Base-by-base conservation (phyloP, 2,113 vertebrate species). In the Solenodon paradoxus region DNA sequence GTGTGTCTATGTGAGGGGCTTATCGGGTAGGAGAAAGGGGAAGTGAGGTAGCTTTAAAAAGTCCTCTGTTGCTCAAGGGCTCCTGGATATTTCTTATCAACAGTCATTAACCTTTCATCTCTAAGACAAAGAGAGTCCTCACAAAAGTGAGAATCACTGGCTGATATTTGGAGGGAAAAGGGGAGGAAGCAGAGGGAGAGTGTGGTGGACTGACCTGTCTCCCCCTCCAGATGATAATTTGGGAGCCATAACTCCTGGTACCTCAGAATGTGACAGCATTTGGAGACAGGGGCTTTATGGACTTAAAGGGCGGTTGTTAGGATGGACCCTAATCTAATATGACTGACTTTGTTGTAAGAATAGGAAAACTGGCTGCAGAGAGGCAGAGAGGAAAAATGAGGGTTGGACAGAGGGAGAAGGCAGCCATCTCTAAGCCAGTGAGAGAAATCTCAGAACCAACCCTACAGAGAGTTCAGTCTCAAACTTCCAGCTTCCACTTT, bases 41-140 rank as follows among this genome's bases (percentile, higher is more conserved):
- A 49, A 61, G 38, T 9, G 26, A 61, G 63, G 68, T 32, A n/a
- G 16, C 8, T 20, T 72, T 45, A 49, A 85, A 77, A 72, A 55
- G 49, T 63, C 32, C 13, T 68, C 28, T 64, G 55, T 15, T 30
- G 24, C 26, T 47, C 16, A 84, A 74, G 20, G 26, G 59, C 24
- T 28, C 59, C 12, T 82, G n/a, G 32, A 13, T 59, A 63, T 88
- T 69, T 83, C 69, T 77, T 72, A 87, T 35, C 59, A 79, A 69
- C 5, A 77, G 80, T 35, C n/a, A 66, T 17, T 79, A 57, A 40
- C 12, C 15, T 22, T 80, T 66, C 26, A 30, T 47, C n/a, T 81
- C 66, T 75, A 59, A 69, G n/a, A 24, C 59, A 92, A 78, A 78
- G 11, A 90, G 15, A 66, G 47, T 59, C 38, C 28, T n/a, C 57